Base-by-base conservation (phyloP, 2,797 vertebrate species). In the Thalassophryne amazonica region DNA sequence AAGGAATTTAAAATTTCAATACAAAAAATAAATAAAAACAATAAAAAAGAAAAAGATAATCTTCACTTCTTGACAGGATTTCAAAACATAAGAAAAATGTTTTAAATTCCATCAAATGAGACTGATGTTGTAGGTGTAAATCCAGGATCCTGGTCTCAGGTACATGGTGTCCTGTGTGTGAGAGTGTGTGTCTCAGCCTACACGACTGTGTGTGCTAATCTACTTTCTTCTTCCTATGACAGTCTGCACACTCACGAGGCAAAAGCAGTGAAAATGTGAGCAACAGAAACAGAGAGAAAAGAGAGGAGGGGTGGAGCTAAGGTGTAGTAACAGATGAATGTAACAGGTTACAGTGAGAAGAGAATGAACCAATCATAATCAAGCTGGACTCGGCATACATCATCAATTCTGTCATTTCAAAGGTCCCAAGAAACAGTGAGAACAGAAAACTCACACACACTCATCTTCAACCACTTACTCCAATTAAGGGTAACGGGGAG, bases 201-300 rank as follows among this genome's bases (percentile, higher is more conserved):
- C 81, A 81, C 76, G 81, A 67, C 72, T 79, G 52, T 9, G 52
- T 43, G 56, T 28, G 53, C 51, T 86, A 86, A 88, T 90, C 87
- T 80, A 75, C 83, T 84, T 84, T 76, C 73, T 73, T 75, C 62
- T 60, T 76, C 79, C 85, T 88, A 85, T 81, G 85, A 86, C 82
- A 80, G 73, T 70, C 82, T 60, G 86, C 75, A 60, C 87, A 40
- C 83, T 81, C 85, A 68, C 83, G 90, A 84, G 69, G 63, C 55
- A 32, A 52, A 50, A 30, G 17, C 21, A 36, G 37, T 4, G 4
- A 32, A 60, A 67, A 52, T 73, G 65, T 68, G 36, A 32, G 31
- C 17, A 36, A 36, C 27, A 20, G 52, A 64, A 38, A 28, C 42
- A 18, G 30, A 16, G 24, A 28, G 66, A 46, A 40, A 36, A 33